phyloP scores from a whole-genome alignment of 2,888 invertebrate genomes.

The Tetragonula carbonaria region DNA sequence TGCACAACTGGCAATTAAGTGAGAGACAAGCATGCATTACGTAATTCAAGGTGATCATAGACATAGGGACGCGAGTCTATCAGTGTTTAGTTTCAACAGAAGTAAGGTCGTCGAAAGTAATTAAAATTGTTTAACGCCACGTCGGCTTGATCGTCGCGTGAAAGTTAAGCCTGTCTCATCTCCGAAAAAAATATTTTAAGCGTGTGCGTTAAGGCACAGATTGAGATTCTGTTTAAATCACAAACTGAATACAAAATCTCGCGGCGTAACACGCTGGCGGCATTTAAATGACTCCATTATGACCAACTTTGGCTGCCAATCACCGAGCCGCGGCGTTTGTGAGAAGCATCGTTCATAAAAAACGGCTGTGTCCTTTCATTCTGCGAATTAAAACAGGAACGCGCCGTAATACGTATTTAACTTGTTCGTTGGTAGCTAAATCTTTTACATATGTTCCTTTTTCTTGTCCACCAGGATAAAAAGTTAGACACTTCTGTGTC shows the following conservation, averaged over 20 bases:
- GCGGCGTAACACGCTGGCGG: slow-evolving; percentile 13
- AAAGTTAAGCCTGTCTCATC: neutral
- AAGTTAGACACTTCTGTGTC: no score
- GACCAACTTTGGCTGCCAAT: slow-evolving; percentile 34
- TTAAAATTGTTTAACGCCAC: neutral
- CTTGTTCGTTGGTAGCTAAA: neutral
- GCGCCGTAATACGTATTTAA: neutral
- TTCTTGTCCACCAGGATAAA: no score
- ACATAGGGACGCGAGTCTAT: neutral
- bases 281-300: slow-evolving; percentile 38
- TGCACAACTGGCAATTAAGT: no score
- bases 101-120: no score
- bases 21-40: neutral
- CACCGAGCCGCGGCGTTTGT: neutral
- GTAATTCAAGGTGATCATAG: neutral
- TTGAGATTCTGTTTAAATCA: slow-evolving; percentile 21
- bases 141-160: neutral
- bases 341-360: neutral
- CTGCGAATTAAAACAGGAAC: neutral
- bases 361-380: neutral
- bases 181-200: slow-evolving; percentile 14
- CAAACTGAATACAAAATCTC: slow-evolving; percentile 24
- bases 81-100: neutral
- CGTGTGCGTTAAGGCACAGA: slow-evolving; percentile 4
- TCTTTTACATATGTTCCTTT: neutral